Percentiles rank a stretch among this genome's conserved stretches.
These are phyloP conservation scores for Calliopum simillimum DNA, from an alignment of 2,888 invertebrate species.

Conservation along the genomic window DNA sequence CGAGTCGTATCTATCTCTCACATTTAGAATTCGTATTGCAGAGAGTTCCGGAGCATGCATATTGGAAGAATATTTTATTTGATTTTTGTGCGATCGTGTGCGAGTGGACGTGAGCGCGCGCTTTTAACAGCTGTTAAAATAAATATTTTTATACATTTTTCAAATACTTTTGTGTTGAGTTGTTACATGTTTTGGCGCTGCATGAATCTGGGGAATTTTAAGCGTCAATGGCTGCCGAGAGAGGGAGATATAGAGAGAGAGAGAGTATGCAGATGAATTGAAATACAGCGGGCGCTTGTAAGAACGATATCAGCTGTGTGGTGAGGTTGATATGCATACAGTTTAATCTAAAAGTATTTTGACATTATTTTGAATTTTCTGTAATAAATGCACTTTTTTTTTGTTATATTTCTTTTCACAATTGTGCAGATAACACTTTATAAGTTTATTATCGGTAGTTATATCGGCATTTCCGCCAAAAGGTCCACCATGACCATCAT, in stretches of 20 bases:
- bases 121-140: conserved; percentile 21
- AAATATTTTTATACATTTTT: conserved; percentile 26
- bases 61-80: background rate
- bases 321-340: too few relatives aligned
- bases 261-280: background rate
- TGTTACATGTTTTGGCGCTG: conserved; percentile 10
- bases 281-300: background rate
- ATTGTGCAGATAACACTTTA: too few relatives aligned
- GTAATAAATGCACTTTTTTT: too few relatives aligned
- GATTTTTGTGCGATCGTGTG: background rate
- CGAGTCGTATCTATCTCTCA: conserved; percentile 8
- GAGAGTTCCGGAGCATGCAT: background rate
- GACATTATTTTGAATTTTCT: too few relatives aligned
- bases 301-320: background rate
- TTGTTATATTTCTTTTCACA: too few relatives aligned
- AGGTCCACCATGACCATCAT: too few relatives aligned
- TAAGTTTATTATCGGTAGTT: too few relatives aligned
- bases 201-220: conserved; percentile 30
- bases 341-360: too few relatives aligned
- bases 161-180: conserved; percentile 32
- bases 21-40: conserved; percentile 6
- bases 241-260: background rate
- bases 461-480: too few relatives aligned
- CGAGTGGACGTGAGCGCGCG: background rate
- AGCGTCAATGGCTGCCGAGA: conserved; percentile 6